A percentile compares a stretch with the other conserved stretches of the same genome.
Evolutionary conservation across 2,797 vertebrate genomes (phyloP).

Genomic region (Fistularia commersonii): DNA sequence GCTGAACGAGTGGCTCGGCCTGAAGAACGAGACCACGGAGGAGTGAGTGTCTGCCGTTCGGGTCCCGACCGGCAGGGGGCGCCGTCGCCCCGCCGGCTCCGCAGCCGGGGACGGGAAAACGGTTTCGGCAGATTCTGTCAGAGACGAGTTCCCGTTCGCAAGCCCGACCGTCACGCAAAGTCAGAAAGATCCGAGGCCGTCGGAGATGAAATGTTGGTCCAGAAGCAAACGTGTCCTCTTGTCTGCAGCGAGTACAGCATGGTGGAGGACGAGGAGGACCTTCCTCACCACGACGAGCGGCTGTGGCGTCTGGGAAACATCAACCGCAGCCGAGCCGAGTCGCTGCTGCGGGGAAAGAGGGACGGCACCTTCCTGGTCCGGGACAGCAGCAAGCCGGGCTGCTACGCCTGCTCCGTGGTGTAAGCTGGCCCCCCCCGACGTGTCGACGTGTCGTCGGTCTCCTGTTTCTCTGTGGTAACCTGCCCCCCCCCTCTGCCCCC

Average conservation of each 20-base stretch:
- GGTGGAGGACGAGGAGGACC: conserved; percentile 90
- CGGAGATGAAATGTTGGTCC: too few species aligned
- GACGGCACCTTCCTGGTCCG: conserved; percentile 91
- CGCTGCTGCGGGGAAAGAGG: conserved; percentile 83
- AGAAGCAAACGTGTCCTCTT: background rate
- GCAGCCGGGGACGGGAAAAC: background rate
- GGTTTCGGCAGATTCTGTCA: too few species aligned
- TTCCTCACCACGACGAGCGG: conserved; percentile 87
- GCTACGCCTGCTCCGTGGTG: conserved; percentile 92
- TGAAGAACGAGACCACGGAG: conserved; percentile 85
- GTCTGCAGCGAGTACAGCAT: conserved; percentile 69
- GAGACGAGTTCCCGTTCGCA: too few species aligned
- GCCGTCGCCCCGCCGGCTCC: background rate
- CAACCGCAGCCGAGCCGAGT: conserved; percentile 84
- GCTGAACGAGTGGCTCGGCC: conserved; percentile 89
- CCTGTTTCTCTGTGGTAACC: background rate
- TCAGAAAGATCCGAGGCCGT: too few species aligned
- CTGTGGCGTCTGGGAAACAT: conserved; percentile 92
- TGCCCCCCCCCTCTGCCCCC: background rate
- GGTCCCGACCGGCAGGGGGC: background rate
- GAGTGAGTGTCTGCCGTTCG: conserved; percentile 74
- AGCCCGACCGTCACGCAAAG: too few species aligned
- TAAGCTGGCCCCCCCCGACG: conserved; percentile 59
- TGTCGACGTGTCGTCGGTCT: background rate
- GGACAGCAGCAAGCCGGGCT: conserved; percentile 88